Evolutionary conservation across 1,140 invertebrate species (phyloP).

Genomic region (Panagrolaimus sp.): DNA sequence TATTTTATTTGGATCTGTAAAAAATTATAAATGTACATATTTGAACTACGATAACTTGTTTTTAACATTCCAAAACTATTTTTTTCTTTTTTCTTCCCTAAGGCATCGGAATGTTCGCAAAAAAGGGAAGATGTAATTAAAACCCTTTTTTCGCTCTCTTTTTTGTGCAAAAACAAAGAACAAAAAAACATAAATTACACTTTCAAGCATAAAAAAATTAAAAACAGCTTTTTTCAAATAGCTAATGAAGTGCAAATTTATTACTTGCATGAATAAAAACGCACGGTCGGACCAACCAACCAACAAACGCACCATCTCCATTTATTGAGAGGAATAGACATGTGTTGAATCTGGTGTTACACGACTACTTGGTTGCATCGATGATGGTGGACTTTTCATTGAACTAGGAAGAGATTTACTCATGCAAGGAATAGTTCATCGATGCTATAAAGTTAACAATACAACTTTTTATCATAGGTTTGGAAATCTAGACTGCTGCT

Average conservation of each 20-base stretch:
- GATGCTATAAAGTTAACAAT: slow-evolving; percentile 52
- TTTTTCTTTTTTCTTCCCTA: background rate
- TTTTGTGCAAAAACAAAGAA: slow-evolving; percentile 1
- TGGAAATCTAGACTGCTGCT: background rate
- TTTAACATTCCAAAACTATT: background rate
- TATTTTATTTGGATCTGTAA: slow-evolving; percentile 6
- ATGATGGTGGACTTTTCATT: slow-evolving; percentile 52
- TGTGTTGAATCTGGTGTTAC: slow-evolving; percentile 40
- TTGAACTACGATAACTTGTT: background rate
- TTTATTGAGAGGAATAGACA: no score
- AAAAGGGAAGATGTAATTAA: background rate
- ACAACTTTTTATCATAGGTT: slow-evolving; percentile 57
- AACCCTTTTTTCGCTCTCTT: no score
- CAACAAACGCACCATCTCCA: no score
- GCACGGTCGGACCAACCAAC: no score
- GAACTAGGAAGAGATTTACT: slow-evolving; percentile 53
- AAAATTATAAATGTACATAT: no score
- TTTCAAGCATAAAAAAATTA: slow-evolving; percentile 1
- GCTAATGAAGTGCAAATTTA: slow-evolving; percentile 12
- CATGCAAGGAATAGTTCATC: slow-evolving; percentile 53
- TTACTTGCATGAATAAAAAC: no score
- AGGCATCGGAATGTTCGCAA: background rate
- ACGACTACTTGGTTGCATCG: slow-evolving; percentile 48
- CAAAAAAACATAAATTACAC: slow-evolving; percentile 10
- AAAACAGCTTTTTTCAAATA: slow-evolving; percentile 7